These are phyloP conservation scores for Paraplagusia blochii DNA, from an alignment of 2,113 vertebrate genomes.

Conservation along the genomic window DNA sequence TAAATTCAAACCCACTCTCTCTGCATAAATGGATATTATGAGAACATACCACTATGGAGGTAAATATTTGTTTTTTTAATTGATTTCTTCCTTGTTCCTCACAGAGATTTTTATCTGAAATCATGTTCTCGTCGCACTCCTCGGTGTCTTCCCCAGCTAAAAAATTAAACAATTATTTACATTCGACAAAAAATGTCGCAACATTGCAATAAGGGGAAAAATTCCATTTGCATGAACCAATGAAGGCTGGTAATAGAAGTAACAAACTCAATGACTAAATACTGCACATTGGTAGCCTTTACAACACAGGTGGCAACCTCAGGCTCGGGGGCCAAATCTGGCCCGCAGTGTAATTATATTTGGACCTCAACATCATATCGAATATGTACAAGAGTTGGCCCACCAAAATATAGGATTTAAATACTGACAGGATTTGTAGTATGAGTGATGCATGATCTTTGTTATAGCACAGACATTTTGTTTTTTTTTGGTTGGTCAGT, in stretches of 20 bases:
- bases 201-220: constrained; percentile 50
- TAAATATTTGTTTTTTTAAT: constrained; percentile 25
- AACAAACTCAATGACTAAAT: constrained; percentile 37
- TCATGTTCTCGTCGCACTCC: constrained; percentile 13
- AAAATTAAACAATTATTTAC: constrained; percentile 43
- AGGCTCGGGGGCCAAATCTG: too few species aligned
- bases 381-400: too few species aligned
- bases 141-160: background rate
- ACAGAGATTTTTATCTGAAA: constrained; percentile 14
- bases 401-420: too few species aligned
- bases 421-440: too few species aligned
- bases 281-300: constrained; percentile 37
- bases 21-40: background rate
- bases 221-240: constrained; percentile 48
- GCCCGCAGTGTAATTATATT: too few species aligned
- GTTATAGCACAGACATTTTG: too few species aligned
- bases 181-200: constrained; percentile 31
- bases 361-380: too few species aligned
- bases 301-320: too few species aligned
- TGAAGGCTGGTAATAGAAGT: constrained; percentile 33
- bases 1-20: too few species aligned
- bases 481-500: too few species aligned
- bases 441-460: too few species aligned
- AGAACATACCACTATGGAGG: constrained; percentile 7
- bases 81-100: constrained; percentile 10